A percentile compares a stretch with the other conserved stretches of the same genome.
Conservation (phyloP, 2,888 invertebrate species). For the Resseliella maxima region DNA sequence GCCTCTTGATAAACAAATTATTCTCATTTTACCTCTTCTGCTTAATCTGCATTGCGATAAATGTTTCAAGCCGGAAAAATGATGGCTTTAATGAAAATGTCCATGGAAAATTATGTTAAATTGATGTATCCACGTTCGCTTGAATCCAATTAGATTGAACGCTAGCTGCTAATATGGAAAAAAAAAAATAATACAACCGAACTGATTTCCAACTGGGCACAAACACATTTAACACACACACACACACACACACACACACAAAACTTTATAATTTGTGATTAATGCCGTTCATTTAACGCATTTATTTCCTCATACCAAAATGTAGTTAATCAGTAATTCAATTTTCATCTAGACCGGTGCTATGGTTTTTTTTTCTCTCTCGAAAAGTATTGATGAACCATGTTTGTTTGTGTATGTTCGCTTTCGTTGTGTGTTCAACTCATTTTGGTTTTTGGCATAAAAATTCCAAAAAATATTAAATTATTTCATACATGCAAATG, state of each 20-base stretch:
- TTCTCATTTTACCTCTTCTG: neutral
- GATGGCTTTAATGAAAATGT: neutral
- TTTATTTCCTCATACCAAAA: neutral
- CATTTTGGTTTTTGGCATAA: no score
- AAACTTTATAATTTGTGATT: constrained; percentile 30
- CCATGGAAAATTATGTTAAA: constrained; percentile 1
- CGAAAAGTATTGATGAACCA: neutral
- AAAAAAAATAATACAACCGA: neutral
- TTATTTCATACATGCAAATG: neutral
- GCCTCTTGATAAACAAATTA: no score
- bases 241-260: no score
- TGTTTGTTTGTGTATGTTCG: no score
- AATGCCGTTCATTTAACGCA: neutral
- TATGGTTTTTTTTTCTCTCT: no score
- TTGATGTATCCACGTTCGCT: constrained; percentile 5
- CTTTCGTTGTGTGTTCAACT: no score
- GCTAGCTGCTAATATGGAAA: no score
- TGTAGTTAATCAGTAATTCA: neutral
- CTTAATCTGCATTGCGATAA: neutral
- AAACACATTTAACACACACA: no score
- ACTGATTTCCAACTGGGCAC: neutral
- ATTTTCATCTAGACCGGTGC: neutral
- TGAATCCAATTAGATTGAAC: neutral
- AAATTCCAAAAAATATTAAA: neutral
- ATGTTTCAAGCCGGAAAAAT: neutral